phyloP scores from a whole-genome alignment of 1,140 invertebrate species.

The Macrobrachium rosenbergii region DNA sequence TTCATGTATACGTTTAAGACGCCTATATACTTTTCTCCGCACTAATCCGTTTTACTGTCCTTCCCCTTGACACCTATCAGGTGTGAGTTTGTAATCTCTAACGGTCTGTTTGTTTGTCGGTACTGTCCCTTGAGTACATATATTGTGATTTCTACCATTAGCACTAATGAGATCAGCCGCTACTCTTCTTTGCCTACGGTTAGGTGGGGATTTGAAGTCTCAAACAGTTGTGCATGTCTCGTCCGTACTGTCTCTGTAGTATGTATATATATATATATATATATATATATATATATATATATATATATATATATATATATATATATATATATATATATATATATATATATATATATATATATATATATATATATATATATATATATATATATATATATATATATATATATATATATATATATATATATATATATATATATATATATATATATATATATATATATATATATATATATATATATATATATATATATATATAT shows the following conservation, averaged over 20 bases:
- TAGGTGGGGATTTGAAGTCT: background rate
- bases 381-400: constrained; percentile 34
- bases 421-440: constrained; percentile 34
- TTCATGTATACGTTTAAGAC: too few relatives aligned
- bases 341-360: constrained; percentile 34
- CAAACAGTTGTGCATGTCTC: too few relatives aligned
- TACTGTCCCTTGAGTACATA: too few relatives aligned
- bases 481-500: constrained; percentile 34
- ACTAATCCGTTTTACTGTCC: too few relatives aligned
- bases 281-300: constrained; percentile 13
- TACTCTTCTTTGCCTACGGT: background rate
- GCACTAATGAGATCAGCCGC: background rate
- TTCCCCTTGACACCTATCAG: too few relatives aligned
- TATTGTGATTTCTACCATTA: too few relatives aligned
- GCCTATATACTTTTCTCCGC: too few relatives aligned
- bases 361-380: constrained; percentile 34
- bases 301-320: constrained; percentile 16
- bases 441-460: constrained; percentile 34
- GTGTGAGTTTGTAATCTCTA: too few relatives aligned
- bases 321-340: constrained; percentile 32
- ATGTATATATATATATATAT: constrained; percentile 2
- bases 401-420: constrained; percentile 29
- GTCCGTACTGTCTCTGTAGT: too few relatives aligned
- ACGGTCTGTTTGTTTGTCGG: too few relatives aligned
- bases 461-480: constrained; percentile 34